Percentiles rank a stretch among this genome's conserved stretches.
Conservation (phyloP, 2,797 vertebrate species). For the Austrolebias charrua region DNA sequence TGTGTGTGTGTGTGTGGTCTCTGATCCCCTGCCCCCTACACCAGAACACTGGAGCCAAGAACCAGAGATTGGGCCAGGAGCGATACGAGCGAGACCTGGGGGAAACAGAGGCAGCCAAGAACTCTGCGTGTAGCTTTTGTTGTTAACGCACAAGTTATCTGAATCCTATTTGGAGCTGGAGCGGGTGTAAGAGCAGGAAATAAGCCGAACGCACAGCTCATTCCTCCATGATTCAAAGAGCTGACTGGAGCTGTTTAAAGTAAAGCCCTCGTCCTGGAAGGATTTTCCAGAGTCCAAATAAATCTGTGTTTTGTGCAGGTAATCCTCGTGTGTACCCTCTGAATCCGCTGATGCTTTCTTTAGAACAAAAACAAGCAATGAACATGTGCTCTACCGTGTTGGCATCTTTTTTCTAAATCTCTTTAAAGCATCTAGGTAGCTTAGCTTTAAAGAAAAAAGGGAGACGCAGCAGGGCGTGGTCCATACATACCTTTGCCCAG, state of each 20-base stretch:
- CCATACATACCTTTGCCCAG: conserved; percentile 71
- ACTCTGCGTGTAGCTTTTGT: conserved; percentile 60
- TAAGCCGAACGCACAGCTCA: conserved; percentile 25
- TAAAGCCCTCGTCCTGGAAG: conserved; percentile 29
- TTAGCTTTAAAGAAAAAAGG: conserved; percentile 33
- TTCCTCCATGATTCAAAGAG: conserved; percentile 35
- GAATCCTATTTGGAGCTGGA: conserved; percentile 27
- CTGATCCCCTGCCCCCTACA: conserved; percentile 56
- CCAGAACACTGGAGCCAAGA: conserved; percentile 54
- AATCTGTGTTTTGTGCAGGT: conserved; percentile 37
- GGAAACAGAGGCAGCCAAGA: conserved; percentile 51
- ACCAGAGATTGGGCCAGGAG: conserved; percentile 48
- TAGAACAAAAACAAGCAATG: conserved; percentile 47
- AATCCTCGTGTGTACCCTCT: conserved; percentile 46
- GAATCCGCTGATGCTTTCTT: conserved; percentile 53
- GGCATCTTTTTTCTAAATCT: conserved; percentile 42
- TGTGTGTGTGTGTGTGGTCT: conserved; percentile 71
- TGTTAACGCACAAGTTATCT: conserved; percentile 41
- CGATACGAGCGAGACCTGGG: conserved; percentile 47
- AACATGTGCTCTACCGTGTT: conserved; percentile 33
- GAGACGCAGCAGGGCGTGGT: conserved; percentile 64
- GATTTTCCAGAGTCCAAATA: conserved; percentile 38
- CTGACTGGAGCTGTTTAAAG: conserved; percentile 5
- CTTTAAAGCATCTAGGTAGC: conserved; percentile 41
- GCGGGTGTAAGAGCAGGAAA: conserved; percentile 42